Evolutionary conservation across 2,888 invertebrate species (phyloP), one percentile per base, ranked within the genome.

Genomic region (Euzophera pinguis): DNA sequence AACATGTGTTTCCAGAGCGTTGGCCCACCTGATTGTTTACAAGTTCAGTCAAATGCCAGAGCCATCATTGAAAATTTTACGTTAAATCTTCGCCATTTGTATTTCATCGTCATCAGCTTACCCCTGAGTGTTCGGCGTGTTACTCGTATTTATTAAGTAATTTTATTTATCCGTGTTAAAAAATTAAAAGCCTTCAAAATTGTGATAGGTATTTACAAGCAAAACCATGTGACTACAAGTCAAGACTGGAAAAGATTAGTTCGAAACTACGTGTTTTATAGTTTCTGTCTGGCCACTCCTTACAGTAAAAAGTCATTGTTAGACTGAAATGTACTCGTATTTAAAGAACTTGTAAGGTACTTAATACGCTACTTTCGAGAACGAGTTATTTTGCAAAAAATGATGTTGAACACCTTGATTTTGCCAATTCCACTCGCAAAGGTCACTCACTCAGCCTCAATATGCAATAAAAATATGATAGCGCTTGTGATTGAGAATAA

Each of bases 381-480:
- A 79, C 82, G 60, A 71, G 78, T 83, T 76, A 77, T 70, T n/a
- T 78, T 73, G 63, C 72, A 66, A 39, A 48, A 27, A 77, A 73
- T 69, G 62, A 64, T 63, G 69, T 67, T 63, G 75, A 70, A 64
- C 73, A 72, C 78, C 79, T 81, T 80, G 82, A 67, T 61, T 59
- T 65, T 64, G 66, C 63, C 72, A 64, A 76, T 72, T 76, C 69
- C 65, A 69, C 62, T 59, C 64, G 60, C 67, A 79, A 81, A 84
- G 81, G 81, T 80, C 77, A 74, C 47, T 45, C 42, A 42, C 59
- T 61, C 13, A 3, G 27, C 22, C 13, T 29, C 29, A 8, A 57
- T 69, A 74, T 73, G 65, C 66, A 64, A 69, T 59, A 62, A 69
- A 68, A 70, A 69, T 61, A 60, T 56, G 5, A 12, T 16, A 34